phyloP scores from a whole-genome alignment of 2,113 vertebrate genomes.

The Boleophthalmus pectinirostris region DNA sequence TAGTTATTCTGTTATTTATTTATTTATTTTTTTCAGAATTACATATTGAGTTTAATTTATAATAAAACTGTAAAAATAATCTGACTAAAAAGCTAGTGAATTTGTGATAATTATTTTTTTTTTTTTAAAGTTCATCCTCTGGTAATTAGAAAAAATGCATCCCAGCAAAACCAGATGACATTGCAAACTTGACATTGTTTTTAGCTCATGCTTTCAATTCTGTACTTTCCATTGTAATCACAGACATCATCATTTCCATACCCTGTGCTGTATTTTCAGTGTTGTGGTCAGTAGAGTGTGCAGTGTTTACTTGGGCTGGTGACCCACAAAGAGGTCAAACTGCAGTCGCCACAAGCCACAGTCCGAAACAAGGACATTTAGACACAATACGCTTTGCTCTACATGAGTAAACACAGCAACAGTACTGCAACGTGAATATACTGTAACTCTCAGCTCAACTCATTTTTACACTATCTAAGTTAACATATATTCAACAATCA shows the following conservation, averaged over 20 bases:
- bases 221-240: background rate
- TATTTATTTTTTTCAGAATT: no score
- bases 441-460: background rate
- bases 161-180: background rate
- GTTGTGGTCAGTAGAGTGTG: background rate
- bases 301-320: background rate
- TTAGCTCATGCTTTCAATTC: background rate
- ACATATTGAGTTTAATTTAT: no score
- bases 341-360: background rate
- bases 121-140: no score
- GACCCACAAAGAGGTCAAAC: constrained; percentile 2
- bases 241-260: background rate
- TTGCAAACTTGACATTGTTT: background rate
- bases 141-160: no score
- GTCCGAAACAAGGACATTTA: background rate
- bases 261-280: background rate
- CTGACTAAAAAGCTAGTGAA: no score
- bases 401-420: background rate
- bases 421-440: background rate
- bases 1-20: no score
- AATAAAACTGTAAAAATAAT: no score
- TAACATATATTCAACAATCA: background rate
- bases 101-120: no score
- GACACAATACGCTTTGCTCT: background rate
- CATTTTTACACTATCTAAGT: background rate